Percentiles rank a stretch among this genome's conserved stretches.
phyloP scores from a whole-genome alignment of 2,113 vertebrate genomes.

The Myiozetetes cayanensis region DNA sequence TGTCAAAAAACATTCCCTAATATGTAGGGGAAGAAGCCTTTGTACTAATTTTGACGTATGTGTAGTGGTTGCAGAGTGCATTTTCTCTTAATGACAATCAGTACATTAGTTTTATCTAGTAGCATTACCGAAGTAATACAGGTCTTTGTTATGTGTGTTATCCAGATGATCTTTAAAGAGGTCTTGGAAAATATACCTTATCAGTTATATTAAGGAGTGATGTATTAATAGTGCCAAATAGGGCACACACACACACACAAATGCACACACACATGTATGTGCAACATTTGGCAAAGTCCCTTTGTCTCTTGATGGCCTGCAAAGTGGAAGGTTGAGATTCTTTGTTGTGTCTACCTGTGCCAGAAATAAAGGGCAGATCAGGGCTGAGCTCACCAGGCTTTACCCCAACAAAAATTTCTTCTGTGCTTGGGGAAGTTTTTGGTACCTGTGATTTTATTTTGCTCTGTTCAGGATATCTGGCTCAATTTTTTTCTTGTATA shows the following conservation, averaged over 20 bases:
- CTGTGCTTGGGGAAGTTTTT: background rate
- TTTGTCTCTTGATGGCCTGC: background rate
- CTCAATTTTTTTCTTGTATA: background rate
- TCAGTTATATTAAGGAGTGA: background rate
- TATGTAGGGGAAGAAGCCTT: background rate
- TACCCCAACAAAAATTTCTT: background rate
- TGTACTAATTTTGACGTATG: background rate
- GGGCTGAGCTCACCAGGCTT: background rate
- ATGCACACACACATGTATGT: rapidly evolving
- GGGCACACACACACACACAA: too few species aligned
- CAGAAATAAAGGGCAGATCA: background rate
- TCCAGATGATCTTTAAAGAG: background rate
- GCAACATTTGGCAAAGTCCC: background rate
- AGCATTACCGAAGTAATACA: background rate
- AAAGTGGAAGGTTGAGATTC: background rate
- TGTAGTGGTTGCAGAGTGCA: background rate
- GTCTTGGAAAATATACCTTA: background rate
- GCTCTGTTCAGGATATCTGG: background rate
- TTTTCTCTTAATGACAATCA: background rate
- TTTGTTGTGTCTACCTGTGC: background rate
- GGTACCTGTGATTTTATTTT: background rate
- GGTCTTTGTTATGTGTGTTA: background rate
- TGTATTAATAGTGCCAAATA: background rate
- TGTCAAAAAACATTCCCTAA: background rate
- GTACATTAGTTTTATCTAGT: background rate